phyloP scores from a whole-genome alignment of 1,140 invertebrate genomes.

The Andricus grossulariae region DNA sequence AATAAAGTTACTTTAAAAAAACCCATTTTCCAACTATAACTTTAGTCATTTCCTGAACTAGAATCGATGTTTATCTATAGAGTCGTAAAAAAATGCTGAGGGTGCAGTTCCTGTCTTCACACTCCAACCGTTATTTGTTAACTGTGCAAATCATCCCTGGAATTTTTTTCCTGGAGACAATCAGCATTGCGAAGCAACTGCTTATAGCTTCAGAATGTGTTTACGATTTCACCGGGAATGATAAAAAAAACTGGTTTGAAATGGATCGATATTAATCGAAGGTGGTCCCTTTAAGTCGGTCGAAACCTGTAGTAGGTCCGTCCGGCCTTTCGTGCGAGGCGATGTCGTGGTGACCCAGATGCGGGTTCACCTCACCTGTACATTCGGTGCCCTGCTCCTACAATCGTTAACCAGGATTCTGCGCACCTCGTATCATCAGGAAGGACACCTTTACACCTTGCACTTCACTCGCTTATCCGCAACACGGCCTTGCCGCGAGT shows the following conservation, averaged over 20 bases:
- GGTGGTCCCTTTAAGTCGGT: slow-evolving; percentile 67
- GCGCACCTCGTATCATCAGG: slow-evolving; percentile 64
- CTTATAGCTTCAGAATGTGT: slow-evolving; percentile 35
- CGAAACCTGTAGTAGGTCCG: slow-evolving; percentile 69
- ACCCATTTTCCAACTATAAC: too few species aligned
- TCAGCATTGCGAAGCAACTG: background rate
- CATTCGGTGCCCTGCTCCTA: slow-evolving; percentile 59
- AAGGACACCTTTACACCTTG: slow-evolving; percentile 62
- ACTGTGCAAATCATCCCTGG: background rate
- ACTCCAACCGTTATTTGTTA: background rate
- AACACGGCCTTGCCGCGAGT: slow-evolving; percentile 27
- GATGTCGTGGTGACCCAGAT: slow-evolving; percentile 73
- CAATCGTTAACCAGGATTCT: slow-evolving; percentile 75
- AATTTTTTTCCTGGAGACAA: background rate
- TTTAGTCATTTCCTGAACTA: too few species aligned
- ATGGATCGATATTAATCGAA: slow-evolving; percentile 64
- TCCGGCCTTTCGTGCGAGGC: slow-evolving; percentile 69
- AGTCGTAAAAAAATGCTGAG: background rate
- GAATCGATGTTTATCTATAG: too few species aligned
- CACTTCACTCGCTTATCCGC: slow-evolving; percentile 33
- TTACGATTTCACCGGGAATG: slow-evolving; percentile 55
- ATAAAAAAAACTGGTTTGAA: slow-evolving; percentile 37
- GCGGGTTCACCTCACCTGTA: slow-evolving; percentile 66
- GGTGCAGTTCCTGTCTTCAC: background rate
- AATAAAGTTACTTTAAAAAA: too few species aligned